Evolutionary conservation across 2,797 vertebrate species (phyloP).

Genomic region (Streptopelia turtur): DNA sequence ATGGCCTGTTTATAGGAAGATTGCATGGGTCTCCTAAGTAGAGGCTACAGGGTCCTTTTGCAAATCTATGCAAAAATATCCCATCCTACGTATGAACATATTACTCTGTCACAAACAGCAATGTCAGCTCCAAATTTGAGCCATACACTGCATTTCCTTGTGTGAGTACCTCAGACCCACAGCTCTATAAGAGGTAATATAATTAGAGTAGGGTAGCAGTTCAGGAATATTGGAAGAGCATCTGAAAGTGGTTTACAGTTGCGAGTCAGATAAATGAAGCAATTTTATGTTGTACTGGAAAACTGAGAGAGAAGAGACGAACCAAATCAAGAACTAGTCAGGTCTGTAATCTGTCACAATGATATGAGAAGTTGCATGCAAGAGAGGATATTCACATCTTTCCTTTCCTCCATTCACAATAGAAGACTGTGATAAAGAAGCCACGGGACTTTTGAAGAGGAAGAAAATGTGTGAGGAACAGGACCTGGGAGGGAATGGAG

Average conservation of each 20-base stretch:
- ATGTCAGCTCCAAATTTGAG: slow-evolving; percentile 36
- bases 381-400: not conserved
- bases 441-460: not conserved
- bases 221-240: not conserved
- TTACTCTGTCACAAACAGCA: slow-evolving; percentile 55
- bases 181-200: not conserved
- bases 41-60: slow-evolving; percentile 71
- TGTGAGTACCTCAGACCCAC: not conserved
- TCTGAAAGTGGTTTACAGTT: not conserved
- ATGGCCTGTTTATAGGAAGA: slow-evolving; percentile 76
- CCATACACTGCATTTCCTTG: slow-evolving; percentile 23
- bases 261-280: not conserved
- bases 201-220: not conserved
- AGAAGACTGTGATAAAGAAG: not conserved
- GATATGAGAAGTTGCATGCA: not conserved
- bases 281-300: not conserved
- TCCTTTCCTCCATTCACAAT: not conserved
- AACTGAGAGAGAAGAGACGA: not conserved
- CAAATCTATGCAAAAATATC: slow-evolving; percentile 62
- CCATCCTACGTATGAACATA: slow-evolving; percentile 18
- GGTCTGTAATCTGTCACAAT: not conserved
- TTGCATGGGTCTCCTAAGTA: slow-evolving; percentile 76
- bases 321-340: not conserved
- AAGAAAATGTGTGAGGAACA: not conserved
- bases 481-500: not conserved